Evolutionary conservation across 2,113 vertebrate genomes (phyloP).

Genomic region (Hemichromis elongatus): DNA sequence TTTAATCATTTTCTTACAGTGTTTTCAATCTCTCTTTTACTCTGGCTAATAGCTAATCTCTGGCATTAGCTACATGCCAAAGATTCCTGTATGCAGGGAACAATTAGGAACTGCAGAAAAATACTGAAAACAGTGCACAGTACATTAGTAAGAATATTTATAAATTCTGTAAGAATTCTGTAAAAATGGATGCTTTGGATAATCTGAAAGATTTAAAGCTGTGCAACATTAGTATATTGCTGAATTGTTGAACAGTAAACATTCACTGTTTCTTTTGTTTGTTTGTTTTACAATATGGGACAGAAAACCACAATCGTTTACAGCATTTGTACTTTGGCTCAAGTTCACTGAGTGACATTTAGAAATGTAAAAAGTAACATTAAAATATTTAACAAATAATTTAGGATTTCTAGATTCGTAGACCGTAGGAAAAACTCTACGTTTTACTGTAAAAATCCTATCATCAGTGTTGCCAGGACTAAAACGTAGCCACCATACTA

Average conservation of each 20-base stretch:
- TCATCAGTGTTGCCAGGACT: not conserved
- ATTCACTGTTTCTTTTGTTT: not conserved
- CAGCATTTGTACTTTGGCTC: not conserved
- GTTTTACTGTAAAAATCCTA: not conserved
- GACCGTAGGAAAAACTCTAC: not conserved
- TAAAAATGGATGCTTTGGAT: not conserved
- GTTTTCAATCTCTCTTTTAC: not conserved
- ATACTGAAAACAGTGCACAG: not conserved
- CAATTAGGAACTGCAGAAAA: no score
- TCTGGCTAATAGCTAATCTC: not conserved
- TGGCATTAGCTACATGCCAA: not conserved
- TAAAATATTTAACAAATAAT: not conserved
- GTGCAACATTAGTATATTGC: not conserved
- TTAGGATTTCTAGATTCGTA: not conserved
- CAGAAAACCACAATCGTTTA: no score
- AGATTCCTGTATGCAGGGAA: not conserved
- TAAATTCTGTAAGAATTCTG: no score
- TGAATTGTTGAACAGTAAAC: not conserved
- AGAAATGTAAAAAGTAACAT: not conserved
- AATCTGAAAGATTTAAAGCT: not conserved
- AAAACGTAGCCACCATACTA: not conserved
- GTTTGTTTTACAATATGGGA: no score
- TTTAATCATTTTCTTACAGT: not conserved
- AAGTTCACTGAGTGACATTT: not conserved
- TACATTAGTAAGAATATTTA: not conserved